phyloP scores from a whole-genome alignment of 1,140 invertebrate species.

The Stegodyphus mimosarum region DNA sequence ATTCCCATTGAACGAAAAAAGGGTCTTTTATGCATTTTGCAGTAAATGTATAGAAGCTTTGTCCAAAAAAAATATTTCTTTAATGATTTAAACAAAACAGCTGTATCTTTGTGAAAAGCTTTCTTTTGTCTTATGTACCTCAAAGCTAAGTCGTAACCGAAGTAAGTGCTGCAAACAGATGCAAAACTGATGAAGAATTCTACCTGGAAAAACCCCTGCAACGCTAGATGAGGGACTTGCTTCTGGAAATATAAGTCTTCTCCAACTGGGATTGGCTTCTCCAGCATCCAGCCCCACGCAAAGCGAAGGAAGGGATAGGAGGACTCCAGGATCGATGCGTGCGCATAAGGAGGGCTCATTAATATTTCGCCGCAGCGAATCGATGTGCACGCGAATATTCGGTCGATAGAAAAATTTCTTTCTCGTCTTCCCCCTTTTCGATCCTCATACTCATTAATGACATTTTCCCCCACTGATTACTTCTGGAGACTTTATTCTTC shows the following conservation, averaged over 20 bases:
- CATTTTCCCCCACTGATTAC: background rate
- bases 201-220: background rate
- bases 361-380: constrained; percentile 49
- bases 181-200: background rate
- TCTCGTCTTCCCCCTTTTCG: background rate
- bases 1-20: too few species aligned
- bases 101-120: too few species aligned
- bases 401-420: background rate
- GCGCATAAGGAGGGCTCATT: constrained; percentile 37
- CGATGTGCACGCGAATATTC: constrained; percentile 32
- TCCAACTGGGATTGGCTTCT: constrained; percentile 8
- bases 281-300: background rate
- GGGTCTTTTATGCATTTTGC: too few species aligned
- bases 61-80: too few species aligned
- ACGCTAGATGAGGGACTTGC: background rate
- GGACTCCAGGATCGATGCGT: constrained; percentile 4
- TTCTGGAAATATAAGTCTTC: background rate
- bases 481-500: background rate
- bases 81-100: too few species aligned
- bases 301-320: constrained; percentile 2
- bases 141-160: background rate
- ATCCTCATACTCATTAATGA: too few species aligned
- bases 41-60: too few species aligned
- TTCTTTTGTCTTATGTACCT: too few species aligned
- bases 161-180: background rate